phyloP scores from a whole-genome alignment of 2,888 invertebrate species.

The Cephus runcator region DNA sequence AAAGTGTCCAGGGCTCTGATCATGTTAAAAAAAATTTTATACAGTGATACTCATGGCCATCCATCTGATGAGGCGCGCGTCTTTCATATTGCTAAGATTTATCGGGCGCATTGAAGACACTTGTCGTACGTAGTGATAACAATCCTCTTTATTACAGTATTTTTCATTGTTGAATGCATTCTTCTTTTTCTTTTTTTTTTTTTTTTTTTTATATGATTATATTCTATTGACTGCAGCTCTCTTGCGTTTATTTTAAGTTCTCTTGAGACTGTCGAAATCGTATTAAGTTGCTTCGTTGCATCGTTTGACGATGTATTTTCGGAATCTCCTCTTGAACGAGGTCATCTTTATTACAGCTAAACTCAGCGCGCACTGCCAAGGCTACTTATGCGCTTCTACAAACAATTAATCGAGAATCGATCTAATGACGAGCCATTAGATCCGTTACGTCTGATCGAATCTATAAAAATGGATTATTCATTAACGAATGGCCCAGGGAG shows the following conservation, averaged over 20 bases:
- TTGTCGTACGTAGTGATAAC: slow-evolving; percentile 13
- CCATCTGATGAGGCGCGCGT: slow-evolving; percentile 11
- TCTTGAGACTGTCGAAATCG: slow-evolving; percentile 10
- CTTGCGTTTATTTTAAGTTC: background rate
- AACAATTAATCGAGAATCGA: slow-evolving; percentile 9
- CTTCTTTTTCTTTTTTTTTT: slow-evolving; percentile 15
- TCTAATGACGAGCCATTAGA: background rate
- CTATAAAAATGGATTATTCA: background rate
- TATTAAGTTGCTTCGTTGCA: background rate
- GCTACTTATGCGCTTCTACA: slow-evolving; percentile 36
- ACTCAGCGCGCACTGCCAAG: slow-evolving; percentile 56
- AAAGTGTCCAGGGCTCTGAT: slow-evolving; percentile 10
- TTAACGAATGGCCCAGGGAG: slow-evolving; percentile 21
- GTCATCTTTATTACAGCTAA: background rate
- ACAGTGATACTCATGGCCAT: slow-evolving; percentile 13
- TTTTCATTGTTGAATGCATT: slow-evolving; percentile 2
- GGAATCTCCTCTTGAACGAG: background rate
- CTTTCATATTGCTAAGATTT: slow-evolving; percentile 11
- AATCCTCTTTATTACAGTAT: slow-evolving; percentile 13
- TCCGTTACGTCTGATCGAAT: background rate
- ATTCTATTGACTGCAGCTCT: background rate
- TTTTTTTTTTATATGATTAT: slow-evolving; percentile 18
- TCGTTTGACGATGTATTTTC: background rate
- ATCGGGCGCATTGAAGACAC: slow-evolving; percentile 13
- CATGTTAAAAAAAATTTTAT: slow-evolving; percentile 5